phyloP scores from a whole-genome alignment of 2,888 invertebrate species.

The Deilephila porcellus region DNA sequence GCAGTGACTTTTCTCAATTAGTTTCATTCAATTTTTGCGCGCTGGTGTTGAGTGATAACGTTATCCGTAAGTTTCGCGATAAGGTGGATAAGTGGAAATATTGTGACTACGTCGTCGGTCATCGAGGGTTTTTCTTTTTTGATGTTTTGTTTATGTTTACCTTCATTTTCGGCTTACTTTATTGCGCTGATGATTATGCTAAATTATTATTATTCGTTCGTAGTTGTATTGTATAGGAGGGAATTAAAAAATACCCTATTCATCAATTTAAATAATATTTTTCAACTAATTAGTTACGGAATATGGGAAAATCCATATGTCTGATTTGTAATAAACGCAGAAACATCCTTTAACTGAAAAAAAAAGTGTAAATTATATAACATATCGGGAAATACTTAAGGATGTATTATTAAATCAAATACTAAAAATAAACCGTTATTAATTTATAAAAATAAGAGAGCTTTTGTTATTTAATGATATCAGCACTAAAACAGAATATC shows the following conservation, averaged over 20 bases:
- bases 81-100: constrained; percentile 73
- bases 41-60: constrained; percentile 54
- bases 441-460: too few species aligned
- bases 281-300: background rate
- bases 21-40: constrained; percentile 47
- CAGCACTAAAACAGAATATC: too few species aligned
- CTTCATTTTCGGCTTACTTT: constrained; percentile 25
- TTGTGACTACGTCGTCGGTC: constrained; percentile 71
- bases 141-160: constrained; percentile 50
- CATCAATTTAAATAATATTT: background rate
- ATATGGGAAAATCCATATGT: background rate
- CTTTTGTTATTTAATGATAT: too few species aligned
- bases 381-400: background rate
- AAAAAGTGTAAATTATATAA: background rate
- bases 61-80: constrained; percentile 70
- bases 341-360: background rate
- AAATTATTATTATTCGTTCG: background rate
- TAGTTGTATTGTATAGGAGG: too few species aligned
- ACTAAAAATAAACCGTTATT: too few species aligned
- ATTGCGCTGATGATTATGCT: background rate
- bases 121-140: constrained; percentile 56
- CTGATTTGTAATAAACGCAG: background rate
- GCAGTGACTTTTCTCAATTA: constrained; percentile 44
- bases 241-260: background rate
- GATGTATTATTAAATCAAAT: background rate